Base-by-base conservation (phyloP, 2,797 vertebrate species). In the Melanotaenia pygmaea region DNA sequence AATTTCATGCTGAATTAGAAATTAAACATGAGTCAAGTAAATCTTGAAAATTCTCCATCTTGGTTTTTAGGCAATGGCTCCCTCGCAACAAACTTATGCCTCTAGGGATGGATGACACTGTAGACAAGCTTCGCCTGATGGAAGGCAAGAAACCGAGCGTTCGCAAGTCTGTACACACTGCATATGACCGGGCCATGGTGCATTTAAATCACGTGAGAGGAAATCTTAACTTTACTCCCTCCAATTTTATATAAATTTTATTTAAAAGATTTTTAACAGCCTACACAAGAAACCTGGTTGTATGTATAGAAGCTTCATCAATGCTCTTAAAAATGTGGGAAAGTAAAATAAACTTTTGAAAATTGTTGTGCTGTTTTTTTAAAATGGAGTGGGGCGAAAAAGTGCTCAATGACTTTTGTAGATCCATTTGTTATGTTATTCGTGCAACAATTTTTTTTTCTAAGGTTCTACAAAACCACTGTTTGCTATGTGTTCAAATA, bases 101-200 rank as follows among this genome's bases (percentile, higher is more conserved):
- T 1, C 88, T 99, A 53, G 98, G 98, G 1, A 90, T 95, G 87
- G 97, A 99, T 0, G 97, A 99, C 92, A 98, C 97, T 0, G 96
- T 98, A 74, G 98, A 99, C 94, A 98, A 99, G 79, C 93, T 98
- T 65, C 97, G 97, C 83, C 94, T 99, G 93, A 92, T 99, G 94
- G 98, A 99, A 87, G 98, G 98, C 18, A 96, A 98, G 76, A 99
- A 99, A 84, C 97, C 96, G 70, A 98, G 97, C 80, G 97, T 99
- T 68, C 97, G 98, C 86, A 99, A 98, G 81, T 99, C 98, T 0
- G 98, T 99, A 60, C 97, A 98, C 93, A 96, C 95, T 78, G 98
- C 98, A 0, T 99, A 98, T 0, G 96, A 98, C 92, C 94, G 98
- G 0, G 98, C 98, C 56, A 98, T 99, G 95, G 93, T 95, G 5